phyloP scores from a whole-genome alignment of 2,113 vertebrate genomes.

The Condylura cristata region DNA sequence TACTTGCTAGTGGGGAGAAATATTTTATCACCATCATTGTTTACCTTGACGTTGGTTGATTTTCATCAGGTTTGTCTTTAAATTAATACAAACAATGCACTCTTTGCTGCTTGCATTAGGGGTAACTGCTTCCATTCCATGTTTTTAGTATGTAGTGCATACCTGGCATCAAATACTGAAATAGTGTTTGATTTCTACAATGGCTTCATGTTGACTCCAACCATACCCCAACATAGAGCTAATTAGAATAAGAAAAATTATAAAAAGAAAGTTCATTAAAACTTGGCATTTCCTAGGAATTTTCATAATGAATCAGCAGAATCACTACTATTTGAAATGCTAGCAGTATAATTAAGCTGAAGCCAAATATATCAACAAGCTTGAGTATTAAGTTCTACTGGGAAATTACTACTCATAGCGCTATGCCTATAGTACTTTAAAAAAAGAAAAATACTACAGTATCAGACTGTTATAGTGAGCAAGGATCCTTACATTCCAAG shows the following conservation, averaged over 20 bases:
- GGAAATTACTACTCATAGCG: background rate
- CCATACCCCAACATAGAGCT: background rate
- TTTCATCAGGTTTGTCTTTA: conserved; percentile 26
- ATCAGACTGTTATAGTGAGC: background rate
- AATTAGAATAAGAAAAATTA: conserved; percentile 12
- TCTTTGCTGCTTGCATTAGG: background rate
- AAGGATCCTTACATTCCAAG: conserved; percentile 13
- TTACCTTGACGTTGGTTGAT: background rate
- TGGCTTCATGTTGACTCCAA: background rate
- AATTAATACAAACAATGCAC: background rate
- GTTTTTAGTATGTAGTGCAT: background rate
- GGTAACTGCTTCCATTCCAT: background rate
- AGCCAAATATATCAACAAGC: conserved; percentile 12
- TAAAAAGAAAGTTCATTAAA: conserved; percentile 8
- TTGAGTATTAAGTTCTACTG: background rate
- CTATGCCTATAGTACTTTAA: background rate
- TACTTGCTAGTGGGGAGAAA: background rate
- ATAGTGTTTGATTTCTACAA: background rate
- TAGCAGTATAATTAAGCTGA: conserved; percentile 1
- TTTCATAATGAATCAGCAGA: conserved; percentile 10
- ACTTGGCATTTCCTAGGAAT: conserved; percentile 1
- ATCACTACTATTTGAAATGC: conserved; percentile 34
- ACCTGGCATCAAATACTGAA: background rate
- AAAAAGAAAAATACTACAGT: background rate
- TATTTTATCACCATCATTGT: conserved; percentile 13